phyloP scores from a whole-genome alignment of 2,113 vertebrate species.

The Lasiurus borealis region DNA sequence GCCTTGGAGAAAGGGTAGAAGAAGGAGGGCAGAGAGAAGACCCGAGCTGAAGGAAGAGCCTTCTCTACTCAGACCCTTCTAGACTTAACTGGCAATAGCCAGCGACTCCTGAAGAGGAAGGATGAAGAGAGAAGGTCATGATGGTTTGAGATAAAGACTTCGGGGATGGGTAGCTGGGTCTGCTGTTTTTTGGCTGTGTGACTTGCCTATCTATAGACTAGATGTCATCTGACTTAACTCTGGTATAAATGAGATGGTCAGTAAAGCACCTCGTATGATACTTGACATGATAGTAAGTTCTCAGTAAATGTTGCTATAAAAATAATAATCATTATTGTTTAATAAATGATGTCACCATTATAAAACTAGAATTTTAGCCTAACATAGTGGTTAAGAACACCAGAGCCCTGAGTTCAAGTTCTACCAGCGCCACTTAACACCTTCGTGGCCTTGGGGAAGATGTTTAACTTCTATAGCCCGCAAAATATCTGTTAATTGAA shows the following conservation, averaged over 20 bases:
- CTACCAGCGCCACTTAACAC: neutral
- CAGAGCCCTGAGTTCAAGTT: slow-evolving; percentile 9
- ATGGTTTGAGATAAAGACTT: neutral
- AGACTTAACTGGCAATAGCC: neutral
- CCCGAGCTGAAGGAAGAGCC: neutral
- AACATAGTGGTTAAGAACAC: neutral
- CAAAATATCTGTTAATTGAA: slow-evolving; percentile 54
- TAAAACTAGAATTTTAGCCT: neutral
- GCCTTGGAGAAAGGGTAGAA: neutral
- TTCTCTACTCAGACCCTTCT: neutral
- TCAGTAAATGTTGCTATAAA: neutral
- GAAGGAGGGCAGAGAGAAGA: neutral
- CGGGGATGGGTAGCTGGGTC: neutral
- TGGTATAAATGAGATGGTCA: neutral
- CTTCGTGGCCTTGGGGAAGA: neutral
- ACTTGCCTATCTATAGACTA: neutral
- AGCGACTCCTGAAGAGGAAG: neutral
- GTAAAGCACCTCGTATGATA: neutral
- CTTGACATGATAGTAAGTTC: neutral
- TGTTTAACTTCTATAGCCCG: neutral
- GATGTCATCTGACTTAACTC: neutral
- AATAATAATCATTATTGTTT: neutral
- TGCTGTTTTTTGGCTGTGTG: neutral
- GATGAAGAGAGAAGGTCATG: neutral
- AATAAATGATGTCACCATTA: slow-evolving; percentile 21